Evolutionary conservation across 2,888 invertebrate genomes (phyloP), one percentile per base, ranked within the genome.

Genomic region (Eilema sororculum): DNA sequence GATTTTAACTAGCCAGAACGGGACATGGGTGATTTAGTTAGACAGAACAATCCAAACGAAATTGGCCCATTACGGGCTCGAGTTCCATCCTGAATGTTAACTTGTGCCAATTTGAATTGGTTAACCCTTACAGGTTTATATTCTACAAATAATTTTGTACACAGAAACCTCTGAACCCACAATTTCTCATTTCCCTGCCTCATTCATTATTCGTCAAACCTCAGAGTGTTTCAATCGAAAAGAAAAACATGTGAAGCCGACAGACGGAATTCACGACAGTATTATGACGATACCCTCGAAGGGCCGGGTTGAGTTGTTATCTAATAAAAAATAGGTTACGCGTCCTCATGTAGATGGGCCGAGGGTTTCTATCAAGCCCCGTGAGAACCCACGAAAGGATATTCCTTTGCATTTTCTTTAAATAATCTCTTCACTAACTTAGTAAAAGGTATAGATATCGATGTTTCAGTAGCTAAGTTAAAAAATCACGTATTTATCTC

Each of bases 301-400:
- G 75, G 71, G 56, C 46, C 65, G 24, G 60, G 74, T 76, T 78
- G 78, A 77, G 80, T 80, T 85, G 84, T 85, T 81, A 78, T 82
- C 78, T 83, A 84, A 82, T 74, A 72, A 79, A 73, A 87, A 87
- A 84, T 84, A 85, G 81, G 82, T 87, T 86, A 80, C 76, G 72
- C 74, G 77, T 84, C 83, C 81, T 85, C 77, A 82, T 86, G 85
- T 78, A 89, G 87, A 91, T 90, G 89, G 87, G 84, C 74, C 84
- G 74, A 84, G 90, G 89, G 82, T 87, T 88, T 84, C 81, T 85
- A 80, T 86, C 81, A 76, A 80, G 86, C 85, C 89, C 88, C 88
- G 71, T 75, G 83, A 69, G 87, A 69, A 82, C 80, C 72, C 75
- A 68, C 72, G 69, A 68, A 64, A 70, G 71, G 69, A 68, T 59